phyloP scores from a whole-genome alignment of 2,888 invertebrate species.

The Plebejus argus region DNA sequence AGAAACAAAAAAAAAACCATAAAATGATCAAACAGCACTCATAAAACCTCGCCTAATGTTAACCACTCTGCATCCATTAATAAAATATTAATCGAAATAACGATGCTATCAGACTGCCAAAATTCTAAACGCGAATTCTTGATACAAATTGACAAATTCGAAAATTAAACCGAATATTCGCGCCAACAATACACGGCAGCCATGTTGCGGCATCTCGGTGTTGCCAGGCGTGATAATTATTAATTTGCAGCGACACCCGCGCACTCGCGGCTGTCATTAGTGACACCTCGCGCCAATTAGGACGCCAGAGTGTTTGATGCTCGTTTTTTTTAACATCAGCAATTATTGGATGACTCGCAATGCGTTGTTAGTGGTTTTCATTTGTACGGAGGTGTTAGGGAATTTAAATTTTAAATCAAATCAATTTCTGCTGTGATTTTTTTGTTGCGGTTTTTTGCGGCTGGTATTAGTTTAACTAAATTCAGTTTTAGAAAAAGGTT shows the following conservation, averaged over 20 bases:
- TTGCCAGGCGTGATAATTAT: constrained; percentile 79
- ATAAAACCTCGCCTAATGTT: not conserved
- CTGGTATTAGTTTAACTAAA: not conserved
- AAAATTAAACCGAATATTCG: constrained; percentile 60
- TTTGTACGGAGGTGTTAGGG: constrained; percentile 53
- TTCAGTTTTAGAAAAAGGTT: not conserved
- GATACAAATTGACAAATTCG: constrained; percentile 49
- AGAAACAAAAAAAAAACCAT: not conserved
- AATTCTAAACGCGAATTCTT: constrained; percentile 29
- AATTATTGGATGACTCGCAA: constrained; percentile 74
- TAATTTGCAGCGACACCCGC: constrained; percentile 70
- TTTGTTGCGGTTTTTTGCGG: constrained; percentile 39
- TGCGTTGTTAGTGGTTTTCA: constrained; percentile 62
- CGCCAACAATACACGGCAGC: constrained; percentile 69
- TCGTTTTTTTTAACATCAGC: constrained; percentile 76
- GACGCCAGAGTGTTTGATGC: constrained; percentile 73
- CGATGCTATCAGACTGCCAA: constrained; percentile 2
- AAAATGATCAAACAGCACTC: not conserved
- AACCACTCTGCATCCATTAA: not conserved
- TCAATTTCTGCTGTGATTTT: constrained; percentile 41
- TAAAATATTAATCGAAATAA: not conserved
- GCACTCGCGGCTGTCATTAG: constrained; percentile 73
- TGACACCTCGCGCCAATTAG: constrained; percentile 80
- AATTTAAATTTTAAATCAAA: constrained; percentile 48
- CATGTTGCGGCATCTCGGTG: constrained; percentile 71